Percentiles rank a stretch among this genome's conserved stretches.
These are phyloP conservation scores for Pimpla rufipes DNA, from an alignment of 2,888 invertebrate genomes.

Conservation along the genomic window DNA sequence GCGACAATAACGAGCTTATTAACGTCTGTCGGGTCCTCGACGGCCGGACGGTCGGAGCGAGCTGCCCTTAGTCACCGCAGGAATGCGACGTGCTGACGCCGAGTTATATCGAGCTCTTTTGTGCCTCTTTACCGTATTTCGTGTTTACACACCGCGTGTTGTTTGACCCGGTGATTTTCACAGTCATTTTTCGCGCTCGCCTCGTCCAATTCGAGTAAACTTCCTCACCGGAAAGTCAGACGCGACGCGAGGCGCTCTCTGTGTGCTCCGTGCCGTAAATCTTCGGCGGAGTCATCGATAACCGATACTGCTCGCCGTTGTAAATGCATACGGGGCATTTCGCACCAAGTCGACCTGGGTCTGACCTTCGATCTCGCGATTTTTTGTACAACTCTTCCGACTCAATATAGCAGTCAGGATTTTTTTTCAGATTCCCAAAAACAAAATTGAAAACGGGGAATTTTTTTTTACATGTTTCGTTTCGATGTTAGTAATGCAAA, in stretches of 20 bases:
- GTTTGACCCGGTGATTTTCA: constrained; percentile 48
- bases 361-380: no score
- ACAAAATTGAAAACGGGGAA: no score
- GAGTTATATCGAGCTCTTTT: constrained; percentile 33
- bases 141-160: constrained; percentile 28
- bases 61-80: constrained; percentile 78
- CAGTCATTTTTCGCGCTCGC: constrained; percentile 37
- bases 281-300: constrained; percentile 26
- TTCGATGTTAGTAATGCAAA: no score
- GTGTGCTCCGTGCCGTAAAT: constrained; percentile 24
- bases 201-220: constrained; percentile 20
- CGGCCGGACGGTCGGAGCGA: no score
- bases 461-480: no score
- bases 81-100: constrained; percentile 74
- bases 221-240: constrained; percentile 61
- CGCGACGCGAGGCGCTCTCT: constrained; percentile 7
- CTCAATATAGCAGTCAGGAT: no score
- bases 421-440: no score
- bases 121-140: constrained; percentile 47
- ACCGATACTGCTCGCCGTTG: not conserved
- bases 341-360: no score
- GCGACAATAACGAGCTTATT: constrained; percentile 78
- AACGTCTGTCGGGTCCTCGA: constrained; percentile 56
- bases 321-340: not conserved
- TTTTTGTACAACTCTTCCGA: no score